Evolutionary conservation across 2,888 invertebrate genomes (phyloP).

Genomic region (Idaea dimidiata): DNA sequence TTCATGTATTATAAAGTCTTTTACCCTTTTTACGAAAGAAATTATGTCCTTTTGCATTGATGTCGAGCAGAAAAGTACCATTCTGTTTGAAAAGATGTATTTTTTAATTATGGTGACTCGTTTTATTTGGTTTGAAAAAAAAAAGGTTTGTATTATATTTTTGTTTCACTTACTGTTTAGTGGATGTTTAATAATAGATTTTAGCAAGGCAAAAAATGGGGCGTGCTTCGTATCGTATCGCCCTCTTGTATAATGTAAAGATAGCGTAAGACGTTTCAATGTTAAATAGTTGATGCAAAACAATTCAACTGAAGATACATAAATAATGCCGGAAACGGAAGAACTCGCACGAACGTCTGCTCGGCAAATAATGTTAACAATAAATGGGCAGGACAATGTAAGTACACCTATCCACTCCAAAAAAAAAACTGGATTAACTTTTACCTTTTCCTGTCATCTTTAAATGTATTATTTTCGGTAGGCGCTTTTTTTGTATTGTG

Average conservation of each 20-base stretch:
- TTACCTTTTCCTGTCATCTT: neutral
- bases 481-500: too few relatives aligned
- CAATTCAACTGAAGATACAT: conserved; percentile 19
- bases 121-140: neutral
- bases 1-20: conserved; percentile 68
- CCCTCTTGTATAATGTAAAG: neutral
- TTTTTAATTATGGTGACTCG: conserved; percentile 28
- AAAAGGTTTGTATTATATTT: neutral
- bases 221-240: neutral
- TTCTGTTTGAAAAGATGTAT: conserved; percentile 48
- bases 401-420: neutral
- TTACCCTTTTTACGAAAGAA: conserved; percentile 59
- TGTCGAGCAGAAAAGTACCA: conserved; percentile 61
- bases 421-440: neutral
- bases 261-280: conserved; percentile 10
- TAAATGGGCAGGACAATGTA: conserved; percentile 8
- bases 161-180: neutral
- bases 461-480: neutral
- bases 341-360: conserved; percentile 20
- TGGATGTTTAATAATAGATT: neutral
- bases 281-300: conserved; percentile 24
- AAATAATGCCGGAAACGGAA: conserved; percentile 22
- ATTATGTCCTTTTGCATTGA: conserved; percentile 64
- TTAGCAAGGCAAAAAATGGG: neutral
- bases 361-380: conserved; percentile 19